These are phyloP conservation scores for Cheilosia pagana DNA, from an alignment of 2,888 invertebrate species.

Conservation along the genomic window DNA sequence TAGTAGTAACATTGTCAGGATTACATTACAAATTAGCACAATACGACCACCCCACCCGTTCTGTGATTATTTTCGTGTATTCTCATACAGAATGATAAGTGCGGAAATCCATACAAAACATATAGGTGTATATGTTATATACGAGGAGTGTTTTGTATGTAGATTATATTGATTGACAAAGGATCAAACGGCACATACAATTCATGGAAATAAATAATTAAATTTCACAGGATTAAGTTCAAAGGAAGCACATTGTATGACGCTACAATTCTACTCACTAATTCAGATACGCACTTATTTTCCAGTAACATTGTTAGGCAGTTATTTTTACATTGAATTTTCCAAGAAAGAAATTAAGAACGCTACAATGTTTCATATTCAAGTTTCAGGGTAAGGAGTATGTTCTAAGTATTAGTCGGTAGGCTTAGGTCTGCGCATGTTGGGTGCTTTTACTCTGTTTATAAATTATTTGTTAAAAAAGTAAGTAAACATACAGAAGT, in stretches of 20 bases:
- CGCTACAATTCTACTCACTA: neutral
- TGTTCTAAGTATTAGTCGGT: no score
- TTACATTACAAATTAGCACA: slow-evolving; percentile 60
- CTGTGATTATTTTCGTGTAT: slow-evolving; percentile 11
- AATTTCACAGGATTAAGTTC: slow-evolving; percentile 12
- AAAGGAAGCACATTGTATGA: neutral
- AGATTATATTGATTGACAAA: slow-evolving; percentile 13
- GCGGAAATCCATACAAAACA: no score
- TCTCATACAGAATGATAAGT: neutral
- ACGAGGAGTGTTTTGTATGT: no score
- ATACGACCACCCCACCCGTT: slow-evolving; percentile 12
- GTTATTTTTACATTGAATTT: no score
- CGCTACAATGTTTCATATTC: no score
- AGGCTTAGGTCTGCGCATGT: no score
- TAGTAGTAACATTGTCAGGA: slow-evolving; percentile 36
- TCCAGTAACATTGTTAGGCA: neutral
- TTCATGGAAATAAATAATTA: slow-evolving; percentile 12
- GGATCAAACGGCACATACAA: neutral
- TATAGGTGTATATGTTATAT: no score
- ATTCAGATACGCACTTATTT: neutral
- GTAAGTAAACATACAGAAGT: no score
- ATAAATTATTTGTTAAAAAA: no score
- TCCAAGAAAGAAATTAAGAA: no score
- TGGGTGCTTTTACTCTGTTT: no score
- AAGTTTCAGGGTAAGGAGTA: no score